These are phyloP conservation scores for Dynastes maya DNA, from an alignment of 2,888 invertebrate genomes.

Conservation along the genomic window DNA sequence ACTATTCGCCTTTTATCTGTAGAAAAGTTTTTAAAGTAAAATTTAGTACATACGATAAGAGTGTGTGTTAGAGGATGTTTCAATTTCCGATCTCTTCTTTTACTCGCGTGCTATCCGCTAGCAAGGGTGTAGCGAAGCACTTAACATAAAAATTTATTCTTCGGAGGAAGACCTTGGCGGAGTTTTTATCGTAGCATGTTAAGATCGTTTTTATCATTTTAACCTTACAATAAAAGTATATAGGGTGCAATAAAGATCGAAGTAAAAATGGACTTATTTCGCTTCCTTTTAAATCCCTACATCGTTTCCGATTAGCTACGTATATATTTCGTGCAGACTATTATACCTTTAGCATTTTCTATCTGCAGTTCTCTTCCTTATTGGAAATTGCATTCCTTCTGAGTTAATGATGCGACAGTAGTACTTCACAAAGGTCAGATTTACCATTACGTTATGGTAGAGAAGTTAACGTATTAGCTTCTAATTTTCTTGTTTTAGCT, in stretches of 20 bases:
- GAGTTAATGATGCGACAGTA: too few relatives aligned
- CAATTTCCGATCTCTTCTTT: constrained; percentile 32
- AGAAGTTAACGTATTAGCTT: too few relatives aligned
- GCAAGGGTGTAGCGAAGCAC: neutral
- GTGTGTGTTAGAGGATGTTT: constrained; percentile 26
- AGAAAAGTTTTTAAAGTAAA: constrained; percentile 40
- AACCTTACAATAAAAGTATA: constrained; percentile 9
- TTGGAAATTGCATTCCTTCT: too few relatives aligned
- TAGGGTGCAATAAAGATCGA: constrained; percentile 8
- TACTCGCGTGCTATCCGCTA: neutral
- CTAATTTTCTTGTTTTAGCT: too few relatives aligned
- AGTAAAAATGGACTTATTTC: neutral
- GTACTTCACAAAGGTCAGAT: too few relatives aligned
- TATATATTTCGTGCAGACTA: too few relatives aligned
- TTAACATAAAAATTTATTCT: constrained; percentile 35
- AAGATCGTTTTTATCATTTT: constrained; percentile 25
- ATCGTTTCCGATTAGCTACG: too few relatives aligned
- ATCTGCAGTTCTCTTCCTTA: too few relatives aligned
- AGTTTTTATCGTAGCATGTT: constrained; percentile 17
- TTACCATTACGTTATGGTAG: too few relatives aligned
- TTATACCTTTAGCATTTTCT: too few relatives aligned
- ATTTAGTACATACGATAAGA: constrained; percentile 37
- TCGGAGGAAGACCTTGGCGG: neutral
- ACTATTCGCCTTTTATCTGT: constrained; percentile 37
- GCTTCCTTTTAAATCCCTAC: neutral